Evolutionary conservation across 2,797 vertebrate species (phyloP).

Genomic region (Hozukius guyotensis): DNA sequence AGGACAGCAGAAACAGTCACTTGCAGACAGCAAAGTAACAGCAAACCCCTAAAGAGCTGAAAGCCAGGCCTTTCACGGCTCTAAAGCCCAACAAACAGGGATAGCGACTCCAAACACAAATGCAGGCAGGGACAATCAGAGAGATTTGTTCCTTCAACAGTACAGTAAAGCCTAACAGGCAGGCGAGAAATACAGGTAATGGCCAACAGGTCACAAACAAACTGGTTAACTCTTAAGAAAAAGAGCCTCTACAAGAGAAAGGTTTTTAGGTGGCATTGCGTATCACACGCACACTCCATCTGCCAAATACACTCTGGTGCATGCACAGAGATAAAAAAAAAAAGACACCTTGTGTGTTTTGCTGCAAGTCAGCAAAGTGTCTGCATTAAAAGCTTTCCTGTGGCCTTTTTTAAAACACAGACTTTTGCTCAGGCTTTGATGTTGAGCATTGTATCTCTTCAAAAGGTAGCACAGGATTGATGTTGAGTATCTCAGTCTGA

Average conservation of each 20-base stretch:
- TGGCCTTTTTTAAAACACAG: conserved; percentile 58
- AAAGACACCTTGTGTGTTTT: conserved; percentile 49
- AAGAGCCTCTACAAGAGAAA: conserved; percentile 36
- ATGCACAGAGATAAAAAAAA: conserved; percentile 35
- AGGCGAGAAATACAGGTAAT: conserved; percentile 24
- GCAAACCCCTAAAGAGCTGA: conserved; percentile 48
- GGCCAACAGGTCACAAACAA: conserved; percentile 46
- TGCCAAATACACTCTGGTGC: conserved; percentile 39
- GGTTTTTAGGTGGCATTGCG: conserved; percentile 37
- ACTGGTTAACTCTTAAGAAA: conserved; percentile 29
- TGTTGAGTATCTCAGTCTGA: conserved; percentile 40
- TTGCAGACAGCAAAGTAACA: conserved; percentile 56
- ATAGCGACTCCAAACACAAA: conserved; percentile 32
- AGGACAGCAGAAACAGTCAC: conserved; percentile 42
- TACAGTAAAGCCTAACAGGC: conserved; percentile 45
- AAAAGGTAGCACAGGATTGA: conserved; percentile 48
- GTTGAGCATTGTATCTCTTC: conserved; percentile 55
- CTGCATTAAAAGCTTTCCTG: conserved; percentile 66
- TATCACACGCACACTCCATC: conserved; percentile 41
- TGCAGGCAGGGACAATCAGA: conserved; percentile 35
- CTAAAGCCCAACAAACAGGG: conserved; percentile 44
- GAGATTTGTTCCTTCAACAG: conserved; percentile 21
- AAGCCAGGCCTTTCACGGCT: conserved; percentile 26
- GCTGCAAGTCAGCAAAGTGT: conserved; percentile 64
- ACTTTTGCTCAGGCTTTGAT: conserved; percentile 65